Evolutionary conservation across 2,797 vertebrate species (phyloP).

Genomic region (Microctenopoma steveboyesi): DNA sequence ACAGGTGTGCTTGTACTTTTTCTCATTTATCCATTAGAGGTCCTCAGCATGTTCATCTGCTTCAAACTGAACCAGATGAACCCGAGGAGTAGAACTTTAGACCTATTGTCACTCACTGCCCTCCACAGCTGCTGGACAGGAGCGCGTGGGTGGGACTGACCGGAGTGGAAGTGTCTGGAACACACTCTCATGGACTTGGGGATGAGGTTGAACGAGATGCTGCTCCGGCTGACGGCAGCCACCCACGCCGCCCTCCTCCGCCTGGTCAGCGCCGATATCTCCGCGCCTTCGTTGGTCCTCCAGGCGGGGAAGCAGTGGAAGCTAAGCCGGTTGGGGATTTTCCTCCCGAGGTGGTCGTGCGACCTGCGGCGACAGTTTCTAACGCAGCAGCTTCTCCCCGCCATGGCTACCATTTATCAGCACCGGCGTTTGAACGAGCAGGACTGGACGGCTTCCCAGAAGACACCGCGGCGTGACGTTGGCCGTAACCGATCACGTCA

Average conservation of each 20-base stretch:
- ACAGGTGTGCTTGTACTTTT: too few species aligned
- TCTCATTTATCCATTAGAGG: too few species aligned
- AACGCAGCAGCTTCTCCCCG: conserved; percentile 8
- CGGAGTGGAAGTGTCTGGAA: conserved; percentile 24
- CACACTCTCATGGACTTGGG: conserved; percentile 13
- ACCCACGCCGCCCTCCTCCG: conserved; percentile 28
- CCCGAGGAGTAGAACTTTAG: too few species aligned
- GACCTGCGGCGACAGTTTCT: conserved; percentile 3
- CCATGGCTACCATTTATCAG: background rate
- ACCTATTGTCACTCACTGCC: too few species aligned
- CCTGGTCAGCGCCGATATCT: background rate
- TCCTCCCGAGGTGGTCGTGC: conserved; percentile 16
- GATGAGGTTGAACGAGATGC: conserved; percentile 3
- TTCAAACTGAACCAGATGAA: too few species aligned
- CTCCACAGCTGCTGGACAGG: too few species aligned
- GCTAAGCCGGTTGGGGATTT: background rate
- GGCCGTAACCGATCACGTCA: background rate
- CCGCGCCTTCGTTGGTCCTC: conserved; percentile 8
- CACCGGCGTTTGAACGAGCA: background rate
- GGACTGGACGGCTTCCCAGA: background rate
- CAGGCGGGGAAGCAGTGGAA: conserved; percentile 37
- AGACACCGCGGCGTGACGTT: background rate
- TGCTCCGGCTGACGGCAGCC: background rate
- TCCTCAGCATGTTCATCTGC: too few species aligned
- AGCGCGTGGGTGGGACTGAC: background rate